Evolutionary conservation across 2,797 vertebrate genomes (phyloP), one percentile per base, ranked within the genome.

Genomic region (Taeniopygia guttata): DNA sequence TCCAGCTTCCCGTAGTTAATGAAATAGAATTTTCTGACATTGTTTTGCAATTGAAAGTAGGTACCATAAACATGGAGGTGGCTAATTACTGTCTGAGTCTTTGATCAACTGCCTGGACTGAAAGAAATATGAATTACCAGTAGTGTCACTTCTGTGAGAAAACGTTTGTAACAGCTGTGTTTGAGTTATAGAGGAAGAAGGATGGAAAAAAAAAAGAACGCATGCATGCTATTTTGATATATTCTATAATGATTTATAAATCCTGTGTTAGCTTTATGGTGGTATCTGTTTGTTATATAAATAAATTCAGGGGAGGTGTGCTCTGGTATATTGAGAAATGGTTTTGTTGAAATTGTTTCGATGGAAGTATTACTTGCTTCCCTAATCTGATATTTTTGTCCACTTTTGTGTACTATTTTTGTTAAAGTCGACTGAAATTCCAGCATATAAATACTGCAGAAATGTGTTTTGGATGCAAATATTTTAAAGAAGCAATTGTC

Each of bases 271-370:
- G 16, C 26, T 85, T 87, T 83, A 16, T 77, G 36, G 11, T 78
- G 56, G 27, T 75, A 29, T 27, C 30, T 84, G 5, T 16, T 74
- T 9, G 3, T 29, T 80, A 4, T 62, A 46, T 62, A 51, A 89
- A 16, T 67, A 84, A 63, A 22, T 70, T 52, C 0, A 1, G 2
- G 10, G 19, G 8, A 22, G 11, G 2, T 48, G 40, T 4, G 1
- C 36, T 84, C 17, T 89, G 23, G 49, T 56, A 9, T 34, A 32
- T 17, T 43, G n/a, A 55, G 40, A 87, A 87, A 84, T 7, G 3
- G 3, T 72, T 91, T 85, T 85, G 17, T 46, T 55, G 34, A 48
- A 82, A 70, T 59, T 52, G 25, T 87, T 92, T 74, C 10, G 1
- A 34, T 72, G 49, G 32, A 80, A 84, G 16, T 43, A 63, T 62